These are phyloP conservation scores for Ptilodon capucinus DNA, from an alignment of 2,888 invertebrate genomes.

Conservation along the genomic window DNA sequence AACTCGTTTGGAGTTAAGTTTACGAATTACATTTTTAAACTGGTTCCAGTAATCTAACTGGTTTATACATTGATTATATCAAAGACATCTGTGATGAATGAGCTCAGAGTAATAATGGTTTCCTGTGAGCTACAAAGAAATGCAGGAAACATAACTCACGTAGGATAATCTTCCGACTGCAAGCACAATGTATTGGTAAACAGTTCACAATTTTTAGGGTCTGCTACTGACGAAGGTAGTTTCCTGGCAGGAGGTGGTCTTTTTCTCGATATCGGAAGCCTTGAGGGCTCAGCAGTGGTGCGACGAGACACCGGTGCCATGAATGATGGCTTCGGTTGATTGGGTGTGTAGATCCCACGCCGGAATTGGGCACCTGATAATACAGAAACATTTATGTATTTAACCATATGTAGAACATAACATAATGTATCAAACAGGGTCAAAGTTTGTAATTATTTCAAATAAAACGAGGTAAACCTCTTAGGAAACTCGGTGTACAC, in stretches of 20 bases:
- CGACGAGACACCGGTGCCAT: slow-evolving; percentile 44
- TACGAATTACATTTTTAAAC: no score
- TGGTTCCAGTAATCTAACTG: no score
- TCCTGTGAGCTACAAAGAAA: no score
- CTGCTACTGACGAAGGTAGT: slow-evolving; percentile 42
- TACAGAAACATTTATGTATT: not conserved
- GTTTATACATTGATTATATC: no score
- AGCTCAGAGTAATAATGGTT: no score
- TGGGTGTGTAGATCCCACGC: slow-evolving; percentile 62
- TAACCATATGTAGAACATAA: not conserved
- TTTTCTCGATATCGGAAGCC: slow-evolving; percentile 38
- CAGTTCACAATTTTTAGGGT: slow-evolving; percentile 82
- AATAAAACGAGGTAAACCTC: no score
- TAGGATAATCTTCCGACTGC: slow-evolving; percentile 88
- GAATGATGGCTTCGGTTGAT: slow-evolving; percentile 47
- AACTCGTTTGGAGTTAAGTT: not conserved
- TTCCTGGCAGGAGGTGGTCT: slow-evolving; percentile 58
- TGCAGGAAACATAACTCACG: slow-evolving; percentile 78
- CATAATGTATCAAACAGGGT: no score
- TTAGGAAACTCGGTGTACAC: no score
- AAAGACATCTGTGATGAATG: no score
- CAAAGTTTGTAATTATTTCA: no score
- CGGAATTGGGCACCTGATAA: slow-evolving; percentile 59
- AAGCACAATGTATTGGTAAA: slow-evolving; percentile 89
- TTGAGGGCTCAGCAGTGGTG: slow-evolving; percentile 55